Evolutionary conservation across 2,888 invertebrate genomes (phyloP).

Genomic region (Xestia xanthographa): DNA sequence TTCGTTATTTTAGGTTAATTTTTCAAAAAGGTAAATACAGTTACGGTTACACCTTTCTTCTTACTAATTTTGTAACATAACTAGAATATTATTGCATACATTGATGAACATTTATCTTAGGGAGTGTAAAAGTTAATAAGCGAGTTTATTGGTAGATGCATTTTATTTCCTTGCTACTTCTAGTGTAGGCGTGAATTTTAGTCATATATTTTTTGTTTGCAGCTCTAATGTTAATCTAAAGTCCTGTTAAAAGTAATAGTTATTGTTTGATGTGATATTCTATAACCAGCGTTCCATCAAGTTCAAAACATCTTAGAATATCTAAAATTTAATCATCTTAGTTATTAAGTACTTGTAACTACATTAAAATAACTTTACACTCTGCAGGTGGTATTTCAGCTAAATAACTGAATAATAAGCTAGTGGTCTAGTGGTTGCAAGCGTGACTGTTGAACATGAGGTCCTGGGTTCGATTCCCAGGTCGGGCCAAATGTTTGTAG

Average conservation of each 20-base stretch:
- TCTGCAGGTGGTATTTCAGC: too few species aligned
- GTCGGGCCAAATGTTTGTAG: too few species aligned
- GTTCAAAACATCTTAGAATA: background rate
- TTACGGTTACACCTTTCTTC: background rate
- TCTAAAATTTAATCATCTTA: background rate
- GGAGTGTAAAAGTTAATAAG: background rate
- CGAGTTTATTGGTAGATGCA: background rate
- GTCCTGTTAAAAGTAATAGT: background rate
- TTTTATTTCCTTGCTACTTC: background rate
- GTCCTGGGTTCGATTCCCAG: too few species aligned
- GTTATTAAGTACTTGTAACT: background rate
- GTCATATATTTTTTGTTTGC: background rate
- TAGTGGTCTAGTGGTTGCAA: too few species aligned
- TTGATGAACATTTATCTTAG: background rate
- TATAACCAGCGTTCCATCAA: background rate
- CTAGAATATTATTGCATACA: background rate
- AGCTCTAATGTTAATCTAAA: background rate
- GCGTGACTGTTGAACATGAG: too few species aligned
- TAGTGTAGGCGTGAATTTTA: background rate
- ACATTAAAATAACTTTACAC: too few species aligned
- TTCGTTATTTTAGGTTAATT: constrained; percentile 35
- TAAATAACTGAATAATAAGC: too few species aligned
- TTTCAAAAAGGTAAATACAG: constrained; percentile 50
- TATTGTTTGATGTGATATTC: background rate
- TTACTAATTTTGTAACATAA: background rate